Evolutionary conservation across 2,797 vertebrate species (phyloP).

Genomic region (Prionace glauca): DNA sequence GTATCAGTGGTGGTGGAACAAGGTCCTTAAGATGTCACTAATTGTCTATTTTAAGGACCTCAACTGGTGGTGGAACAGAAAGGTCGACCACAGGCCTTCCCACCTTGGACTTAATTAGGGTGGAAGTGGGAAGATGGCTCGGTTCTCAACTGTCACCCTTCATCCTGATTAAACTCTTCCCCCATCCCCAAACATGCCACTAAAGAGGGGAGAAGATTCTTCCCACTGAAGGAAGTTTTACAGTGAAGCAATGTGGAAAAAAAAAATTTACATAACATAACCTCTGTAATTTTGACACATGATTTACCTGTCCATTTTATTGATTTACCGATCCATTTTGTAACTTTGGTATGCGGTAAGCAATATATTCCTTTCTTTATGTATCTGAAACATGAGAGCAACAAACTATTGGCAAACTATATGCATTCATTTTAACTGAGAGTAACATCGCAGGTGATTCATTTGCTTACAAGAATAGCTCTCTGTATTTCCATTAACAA

Average conservation of each 20-base stretch:
- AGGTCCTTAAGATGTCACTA: no score
- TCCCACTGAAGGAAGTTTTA: background rate
- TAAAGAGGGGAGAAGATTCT: no score
- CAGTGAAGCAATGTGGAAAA: background rate
- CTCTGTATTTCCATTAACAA: background rate
- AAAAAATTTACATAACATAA: background rate
- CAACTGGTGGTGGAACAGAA: no score
- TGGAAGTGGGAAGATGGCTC: no score
- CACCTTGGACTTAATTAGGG: no score
- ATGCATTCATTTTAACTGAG: background rate
- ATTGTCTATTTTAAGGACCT: no score
- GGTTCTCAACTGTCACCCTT: no score
- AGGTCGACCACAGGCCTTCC: no score
- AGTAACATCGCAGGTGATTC: background rate
- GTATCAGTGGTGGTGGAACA: no score
- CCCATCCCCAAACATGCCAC: no score
- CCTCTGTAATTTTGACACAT: background rate
- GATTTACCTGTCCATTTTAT: background rate
- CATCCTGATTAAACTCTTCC: no score
- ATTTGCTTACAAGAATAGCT: background rate
- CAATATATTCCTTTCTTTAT: background rate
- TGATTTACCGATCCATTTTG: background rate
- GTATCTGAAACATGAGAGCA: background rate
- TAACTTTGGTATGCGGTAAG: background rate
- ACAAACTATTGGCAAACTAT: background rate